Percentiles rank a stretch among this genome's conserved stretches.
Conservation (phyloP, 2,797 vertebrate genomes). For the Platyrinchus mystaceus region DNA sequence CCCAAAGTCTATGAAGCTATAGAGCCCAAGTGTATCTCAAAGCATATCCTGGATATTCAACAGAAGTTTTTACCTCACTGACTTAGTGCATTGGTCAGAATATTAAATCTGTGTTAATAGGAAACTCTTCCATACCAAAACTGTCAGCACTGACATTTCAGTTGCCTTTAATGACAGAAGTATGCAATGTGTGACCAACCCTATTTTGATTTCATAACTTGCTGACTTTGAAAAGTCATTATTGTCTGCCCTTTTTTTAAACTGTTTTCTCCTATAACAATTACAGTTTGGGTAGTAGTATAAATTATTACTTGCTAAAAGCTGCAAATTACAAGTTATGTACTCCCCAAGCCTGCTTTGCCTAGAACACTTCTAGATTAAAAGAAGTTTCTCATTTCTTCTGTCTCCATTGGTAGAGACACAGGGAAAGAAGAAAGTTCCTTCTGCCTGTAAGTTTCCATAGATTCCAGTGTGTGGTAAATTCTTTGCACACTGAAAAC, state of each 20-base stretch:
- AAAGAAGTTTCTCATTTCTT: constrained; percentile 27
- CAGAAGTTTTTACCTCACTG: neutral
- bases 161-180: neutral
- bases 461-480: neutral
- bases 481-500: neutral
- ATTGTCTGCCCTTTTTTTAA: neutral
- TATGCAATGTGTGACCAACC: neutral
- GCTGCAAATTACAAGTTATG: neutral
- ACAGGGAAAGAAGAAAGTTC: neutral
- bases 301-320: neutral
- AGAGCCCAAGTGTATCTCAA: neutral
- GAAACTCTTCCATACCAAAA: neutral
- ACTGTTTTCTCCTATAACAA: neutral
- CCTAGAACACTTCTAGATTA: neutral
- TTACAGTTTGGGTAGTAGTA: neutral
- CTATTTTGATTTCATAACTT: neutral
- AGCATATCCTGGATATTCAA: neutral
- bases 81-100: neutral
- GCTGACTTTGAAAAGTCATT: neutral
- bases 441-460: constrained; percentile 3
- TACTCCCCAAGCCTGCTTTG: neutral
- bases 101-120: neutral
- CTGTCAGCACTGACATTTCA: neutral
- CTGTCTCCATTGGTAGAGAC: neutral
- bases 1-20: neutral